phyloP scores from a whole-genome alignment of 2,797 vertebrate species.

The Nyctalus aviator region DNA sequence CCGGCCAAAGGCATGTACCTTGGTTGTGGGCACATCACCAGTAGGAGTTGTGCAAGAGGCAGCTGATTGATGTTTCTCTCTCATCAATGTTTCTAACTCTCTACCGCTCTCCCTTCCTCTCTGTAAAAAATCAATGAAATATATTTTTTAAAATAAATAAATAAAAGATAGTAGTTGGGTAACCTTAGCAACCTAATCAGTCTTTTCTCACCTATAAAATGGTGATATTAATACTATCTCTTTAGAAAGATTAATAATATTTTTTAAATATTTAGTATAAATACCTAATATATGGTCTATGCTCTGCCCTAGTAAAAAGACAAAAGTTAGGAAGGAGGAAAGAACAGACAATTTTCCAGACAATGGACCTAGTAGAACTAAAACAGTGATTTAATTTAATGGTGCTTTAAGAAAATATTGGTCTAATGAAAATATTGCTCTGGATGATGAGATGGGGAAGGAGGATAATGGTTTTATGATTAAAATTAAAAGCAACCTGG shows the following conservation, averaged over 20 bases:
- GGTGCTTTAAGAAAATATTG: slow-evolving; percentile 33
- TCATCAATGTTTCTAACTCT: too few relatives aligned
- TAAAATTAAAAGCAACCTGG: neutral
- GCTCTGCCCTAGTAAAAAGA: neutral
- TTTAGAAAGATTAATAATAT: slow-evolving; percentile 4
- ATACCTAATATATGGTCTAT: neutral
- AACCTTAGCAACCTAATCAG: neutral
- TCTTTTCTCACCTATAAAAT: slow-evolving; percentile 3
- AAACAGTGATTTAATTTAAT: slow-evolving; percentile 31
- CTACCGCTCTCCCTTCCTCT: too few relatives aligned
- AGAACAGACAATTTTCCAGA: neutral
- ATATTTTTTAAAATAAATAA: too few relatives aligned
- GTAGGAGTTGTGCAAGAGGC: too few relatives aligned
- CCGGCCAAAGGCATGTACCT: too few relatives aligned
- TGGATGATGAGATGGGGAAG: neutral
- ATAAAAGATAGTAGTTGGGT: neutral
- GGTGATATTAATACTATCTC: neutral
- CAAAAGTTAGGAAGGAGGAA: neutral
- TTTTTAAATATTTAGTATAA: slow-evolving; percentile 45
- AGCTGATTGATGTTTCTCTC: too few relatives aligned
- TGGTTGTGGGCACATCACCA: too few relatives aligned
- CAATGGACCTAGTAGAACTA: neutral
- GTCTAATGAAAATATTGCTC: neutral
- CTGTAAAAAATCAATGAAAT: too few relatives aligned
- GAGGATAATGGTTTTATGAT: neutral